These are phyloP conservation scores for Alouatta palliata DNA, from an alignment of 2,113 vertebrate species.

Conservation along the genomic window DNA sequence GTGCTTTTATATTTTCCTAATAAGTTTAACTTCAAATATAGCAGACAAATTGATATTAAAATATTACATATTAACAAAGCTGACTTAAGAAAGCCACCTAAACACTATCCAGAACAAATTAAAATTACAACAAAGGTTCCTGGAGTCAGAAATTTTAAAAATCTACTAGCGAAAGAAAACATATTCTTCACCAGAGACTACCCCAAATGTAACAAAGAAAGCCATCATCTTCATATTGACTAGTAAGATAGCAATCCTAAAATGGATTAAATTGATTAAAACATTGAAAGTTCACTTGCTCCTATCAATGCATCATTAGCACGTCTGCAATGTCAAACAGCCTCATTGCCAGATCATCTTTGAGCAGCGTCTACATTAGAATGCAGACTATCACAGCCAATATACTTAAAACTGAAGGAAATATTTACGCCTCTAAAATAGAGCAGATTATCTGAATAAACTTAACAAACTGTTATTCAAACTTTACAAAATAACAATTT, in stretches of 20 bases:
- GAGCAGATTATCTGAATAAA: not conserved
- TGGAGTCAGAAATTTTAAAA: constrained; percentile 15
- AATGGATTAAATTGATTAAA: not conserved
- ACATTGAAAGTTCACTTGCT: not conserved
- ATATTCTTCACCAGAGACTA: not conserved
- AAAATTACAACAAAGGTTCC: not conserved
- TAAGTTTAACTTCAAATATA: not conserved
- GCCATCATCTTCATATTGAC: not conserved
- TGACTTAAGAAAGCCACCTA: not conserved
- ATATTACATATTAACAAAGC: not conserved
- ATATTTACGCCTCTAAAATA: not conserved
- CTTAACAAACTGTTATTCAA: not conserved
- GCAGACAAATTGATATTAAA: constrained; percentile 35
- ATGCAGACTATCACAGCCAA: not conserved
- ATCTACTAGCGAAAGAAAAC: not conserved
- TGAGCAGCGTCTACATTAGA: not conserved
- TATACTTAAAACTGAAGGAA: not conserved
- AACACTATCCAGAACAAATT: not conserved
- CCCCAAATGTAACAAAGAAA: not conserved
- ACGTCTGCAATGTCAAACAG: not conserved
- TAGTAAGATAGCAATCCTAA: not conserved
- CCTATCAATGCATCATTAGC: not conserved
- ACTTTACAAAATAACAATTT: not conserved
- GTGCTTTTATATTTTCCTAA: not conserved
- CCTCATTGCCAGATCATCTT: not conserved